Evolutionary conservation across 2,888 invertebrate species (phyloP).

Genomic region (Sarcophaga carnaria): DNA sequence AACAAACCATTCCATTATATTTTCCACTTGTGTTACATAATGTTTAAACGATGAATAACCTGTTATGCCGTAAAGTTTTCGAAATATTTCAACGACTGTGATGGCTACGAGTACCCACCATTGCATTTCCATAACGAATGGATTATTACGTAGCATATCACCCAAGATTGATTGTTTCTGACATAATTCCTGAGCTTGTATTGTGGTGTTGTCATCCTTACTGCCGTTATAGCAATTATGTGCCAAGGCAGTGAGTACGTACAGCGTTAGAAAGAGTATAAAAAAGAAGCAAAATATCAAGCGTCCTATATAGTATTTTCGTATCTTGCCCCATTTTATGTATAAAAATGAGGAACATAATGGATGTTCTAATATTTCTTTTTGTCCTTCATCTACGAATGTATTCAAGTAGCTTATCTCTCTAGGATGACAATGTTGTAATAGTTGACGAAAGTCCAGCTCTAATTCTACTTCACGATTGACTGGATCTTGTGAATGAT

Average conservation of each 20-base stretch:
- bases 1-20: constrained; percentile 94
- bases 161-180: constrained; percentile 90
- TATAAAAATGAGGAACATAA: constrained; percentile 93
- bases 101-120: constrained; percentile 92
- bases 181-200: constrained; percentile 88
- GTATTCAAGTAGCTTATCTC: constrained; percentile 94
- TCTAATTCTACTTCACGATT: constrained; percentile 91
- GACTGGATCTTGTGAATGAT: constrained; percentile 89
- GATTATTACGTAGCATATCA: constrained; percentile 88
- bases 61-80: constrained; percentile 91
- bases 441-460: constrained; percentile 90
- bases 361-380: constrained; percentile 92
- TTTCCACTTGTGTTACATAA: constrained; percentile 92
- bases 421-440: constrained; percentile 91
- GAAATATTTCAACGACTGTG: constrained; percentile 89
- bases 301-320: constrained; percentile 92
- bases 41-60: constrained; percentile 91
- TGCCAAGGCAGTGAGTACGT: constrained; percentile 91
- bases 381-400: constrained; percentile 94
- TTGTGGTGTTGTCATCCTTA: constrained; percentile 88
- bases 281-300: constrained; percentile 90
- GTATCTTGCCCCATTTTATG: constrained; percentile 94
- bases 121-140: constrained; percentile 90
- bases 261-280: constrained; percentile 90
- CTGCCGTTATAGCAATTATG: constrained; percentile 93